Evolutionary conservation across 1,140 invertebrate species (phyloP), one percentile per base, ranked within the genome.

Genomic region (Drosophila ercepeae): DNA sequence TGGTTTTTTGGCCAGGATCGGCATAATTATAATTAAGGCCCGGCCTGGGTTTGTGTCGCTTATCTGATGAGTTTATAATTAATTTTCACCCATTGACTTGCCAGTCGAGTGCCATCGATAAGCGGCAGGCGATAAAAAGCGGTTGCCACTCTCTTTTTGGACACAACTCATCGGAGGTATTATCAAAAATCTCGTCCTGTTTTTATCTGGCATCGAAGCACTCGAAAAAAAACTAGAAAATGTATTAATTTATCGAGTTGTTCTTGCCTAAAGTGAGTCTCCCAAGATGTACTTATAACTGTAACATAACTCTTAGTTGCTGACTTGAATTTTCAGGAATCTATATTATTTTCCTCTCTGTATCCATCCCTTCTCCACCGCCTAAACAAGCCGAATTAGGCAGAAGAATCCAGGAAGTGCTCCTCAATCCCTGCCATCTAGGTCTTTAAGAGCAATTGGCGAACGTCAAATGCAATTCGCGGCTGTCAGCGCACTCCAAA

Each of bases 31-130:
- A 78, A 83, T 78, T 71, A 70, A 57, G 46, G 52, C 49, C 46
- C 14, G 25, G 18, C 25, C 36, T n/a, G 36, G 9, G 49, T 60
- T 50, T 50, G 46, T 55, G 54, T 55, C 51, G 73, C 81, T 81
- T 74, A 86, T 88, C 81, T 86, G 81, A 86, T 86, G 81, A 79
- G 76, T 81, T 88, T 86, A 86, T 86, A 86, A 86, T 86, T 86
- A 86, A 84, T 81, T 84, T 79, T 73, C 42, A 59, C 32, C 55
- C 71, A 75, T 75, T 61, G 46, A 61, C 52, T 78, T 67, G 48
- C 49, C 52, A 16, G 34, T 9, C 9, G 29, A 45, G 48, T 46
- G 59, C 58, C 59, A 67, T 61, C 68, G 65, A 55, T 64, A 52
- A 63, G 23, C 21, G 61, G n/a, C 13, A 13, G 16, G 9, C 29